Percentiles rank a stretch among this genome's conserved stretches.
These are phyloP conservation scores for Thereva nobilitata DNA, from an alignment of 2,888 invertebrate genomes.

Conservation along the genomic window DNA sequence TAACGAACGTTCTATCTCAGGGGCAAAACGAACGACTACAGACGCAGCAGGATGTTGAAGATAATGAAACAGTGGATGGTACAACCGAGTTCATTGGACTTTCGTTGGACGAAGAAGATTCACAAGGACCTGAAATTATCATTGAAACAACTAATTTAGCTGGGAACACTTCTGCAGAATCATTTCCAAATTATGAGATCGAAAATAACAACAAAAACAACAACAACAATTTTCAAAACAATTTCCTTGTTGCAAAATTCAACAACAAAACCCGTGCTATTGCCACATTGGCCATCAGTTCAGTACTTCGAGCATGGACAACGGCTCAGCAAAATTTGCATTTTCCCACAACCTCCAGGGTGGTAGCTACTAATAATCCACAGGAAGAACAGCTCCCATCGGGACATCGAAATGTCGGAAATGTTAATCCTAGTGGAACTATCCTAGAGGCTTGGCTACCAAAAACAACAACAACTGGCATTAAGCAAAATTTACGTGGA, in stretches of 20 bases:
- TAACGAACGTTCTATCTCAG: constrained; percentile 22
- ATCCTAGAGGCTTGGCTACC: not conserved
- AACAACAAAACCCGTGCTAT: constrained; percentile 28
- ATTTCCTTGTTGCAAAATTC: constrained; percentile 11
- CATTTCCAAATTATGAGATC: not conserved
- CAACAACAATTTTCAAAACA: not conserved
- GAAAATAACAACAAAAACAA: constrained; percentile 13
- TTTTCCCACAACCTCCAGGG: constrained; percentile 5
- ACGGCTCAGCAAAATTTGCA: constrained; percentile 35
- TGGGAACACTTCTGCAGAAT: not conserved
- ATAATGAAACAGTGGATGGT: not conserved
- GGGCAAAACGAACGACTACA: not conserved
- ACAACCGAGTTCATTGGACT: constrained; percentile 32
- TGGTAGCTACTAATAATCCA: constrained; percentile 1
- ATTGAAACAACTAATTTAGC: constrained; percentile 10
- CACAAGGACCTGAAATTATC: constrained; percentile 16
- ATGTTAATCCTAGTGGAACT: no score
- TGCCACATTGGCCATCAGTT: constrained; percentile 24
- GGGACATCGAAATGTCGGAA: no score
- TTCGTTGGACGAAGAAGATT: constrained; percentile 17
- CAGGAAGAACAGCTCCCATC: not conserved
- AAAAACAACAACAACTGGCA: constrained; percentile 3
- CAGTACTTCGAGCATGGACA: constrained; percentile 24
- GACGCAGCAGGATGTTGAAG: not conserved
- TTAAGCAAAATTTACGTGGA: constrained; percentile 17